Percentiles rank a stretch among this genome's conserved stretches.
Evolutionary conservation across 1,140 invertebrate species (phyloP).

Genomic region (Papilio aristodemus): DNA sequence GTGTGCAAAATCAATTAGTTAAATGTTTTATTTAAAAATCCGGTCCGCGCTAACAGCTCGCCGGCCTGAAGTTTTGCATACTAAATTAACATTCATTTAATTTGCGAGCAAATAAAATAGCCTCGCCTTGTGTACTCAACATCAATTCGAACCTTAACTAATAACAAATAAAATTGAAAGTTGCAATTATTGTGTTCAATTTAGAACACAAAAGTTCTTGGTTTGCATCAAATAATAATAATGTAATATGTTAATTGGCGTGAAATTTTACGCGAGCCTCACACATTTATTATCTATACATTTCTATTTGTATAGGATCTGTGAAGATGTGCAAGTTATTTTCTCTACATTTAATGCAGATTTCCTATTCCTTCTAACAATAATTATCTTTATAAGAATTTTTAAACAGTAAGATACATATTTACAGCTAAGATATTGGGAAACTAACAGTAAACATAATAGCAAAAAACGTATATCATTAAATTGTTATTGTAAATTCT

Average conservation of each 20-base stretch:
- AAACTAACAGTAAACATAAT: too few relatives aligned
- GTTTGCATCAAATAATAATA: not conserved
- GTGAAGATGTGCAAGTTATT: too few relatives aligned
- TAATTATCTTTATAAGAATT: too few relatives aligned
- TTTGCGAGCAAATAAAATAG: slow-evolving; percentile 19
- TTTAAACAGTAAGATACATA: too few relatives aligned
- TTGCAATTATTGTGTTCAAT: not conserved
- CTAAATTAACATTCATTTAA: slow-evolving; percentile 25
- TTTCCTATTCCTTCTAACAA: too few relatives aligned
- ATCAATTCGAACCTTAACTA: slow-evolving; percentile 7
- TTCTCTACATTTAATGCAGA: too few relatives aligned
- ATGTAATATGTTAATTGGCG: not conserved
- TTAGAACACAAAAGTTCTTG: not conserved
- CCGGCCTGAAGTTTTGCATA: slow-evolving; percentile 23
- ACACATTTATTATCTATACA: too few relatives aligned
- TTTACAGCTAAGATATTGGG: too few relatives aligned
- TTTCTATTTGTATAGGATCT: too few relatives aligned
- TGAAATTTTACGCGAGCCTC: too few relatives aligned
- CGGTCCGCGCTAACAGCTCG: slow-evolving; percentile 1
- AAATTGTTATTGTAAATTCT: too few relatives aligned
- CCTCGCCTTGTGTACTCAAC: not conserved
- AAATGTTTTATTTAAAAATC: slow-evolving; percentile 32
- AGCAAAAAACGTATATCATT: too few relatives aligned
- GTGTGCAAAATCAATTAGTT: slow-evolving; percentile 27
- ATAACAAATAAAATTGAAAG: slow-evolving; percentile 4